These are phyloP conservation scores for Apamea sordens DNA, from an alignment of 2,888 invertebrate species.

Conservation along the genomic window DNA sequence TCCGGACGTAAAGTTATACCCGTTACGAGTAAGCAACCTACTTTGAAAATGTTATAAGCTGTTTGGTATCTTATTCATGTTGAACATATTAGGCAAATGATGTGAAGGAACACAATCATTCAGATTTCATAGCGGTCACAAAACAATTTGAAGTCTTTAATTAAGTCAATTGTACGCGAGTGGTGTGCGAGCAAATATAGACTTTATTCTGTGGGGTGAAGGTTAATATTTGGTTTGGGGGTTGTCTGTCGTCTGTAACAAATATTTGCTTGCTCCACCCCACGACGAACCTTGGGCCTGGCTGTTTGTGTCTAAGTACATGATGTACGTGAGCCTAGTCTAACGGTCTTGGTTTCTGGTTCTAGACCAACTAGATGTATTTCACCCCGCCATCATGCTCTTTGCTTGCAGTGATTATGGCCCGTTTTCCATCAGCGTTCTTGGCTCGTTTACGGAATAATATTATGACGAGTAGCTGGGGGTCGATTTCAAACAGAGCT, in stretches of 20 bases:
- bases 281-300: conserved; percentile 64
- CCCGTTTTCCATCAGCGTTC: not conserved
- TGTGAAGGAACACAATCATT: conserved; percentile 25
- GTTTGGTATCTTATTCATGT: conserved; percentile 12
- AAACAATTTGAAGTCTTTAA: conserved; percentile 69
- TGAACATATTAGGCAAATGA: conserved; percentile 5
- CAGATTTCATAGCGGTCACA: conserved; percentile 49
- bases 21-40: conserved; percentile 27
- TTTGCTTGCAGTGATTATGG: conserved; percentile 15
- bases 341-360: conserved; percentile 36
- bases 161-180: conserved; percentile 64
- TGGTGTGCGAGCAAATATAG: conserved; percentile 56
- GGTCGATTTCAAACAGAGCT: conserved; percentile 9
- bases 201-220: conserved; percentile 61
- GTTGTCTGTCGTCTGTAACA: conserved; percentile 64
- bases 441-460: not conserved
- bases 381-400: not conserved
- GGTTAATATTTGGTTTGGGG: conserved; percentile 63
- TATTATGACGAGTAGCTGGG: not conserved
- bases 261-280: conserved; percentile 73
- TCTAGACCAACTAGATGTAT: conserved; percentile 16
- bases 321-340: conserved; percentile 42
- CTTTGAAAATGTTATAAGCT: conserved; percentile 22
- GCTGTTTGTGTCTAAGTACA: conserved; percentile 46
- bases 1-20: conserved; percentile 41